Percentiles rank a stretch among this genome's conserved stretches.
These are phyloP conservation scores for Vultur gryphus DNA, from an alignment of 2,797 vertebrate species.

Conservation along the genomic window DNA sequence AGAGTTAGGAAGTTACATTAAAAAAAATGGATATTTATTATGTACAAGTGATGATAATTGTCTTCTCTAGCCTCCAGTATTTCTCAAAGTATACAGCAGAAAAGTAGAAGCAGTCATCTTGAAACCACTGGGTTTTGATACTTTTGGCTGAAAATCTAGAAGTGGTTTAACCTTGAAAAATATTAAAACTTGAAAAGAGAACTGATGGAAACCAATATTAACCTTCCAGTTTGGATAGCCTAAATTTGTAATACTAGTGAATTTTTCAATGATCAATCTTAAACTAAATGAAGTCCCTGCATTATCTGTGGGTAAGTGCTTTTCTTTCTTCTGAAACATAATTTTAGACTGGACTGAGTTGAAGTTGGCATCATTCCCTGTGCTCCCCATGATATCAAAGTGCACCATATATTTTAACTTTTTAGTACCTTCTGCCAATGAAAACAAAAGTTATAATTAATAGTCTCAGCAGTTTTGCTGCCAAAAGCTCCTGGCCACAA, in stretches of 20 bases:
- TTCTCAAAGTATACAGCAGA: neutral
- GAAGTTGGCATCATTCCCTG: slow-evolving; percentile 2
- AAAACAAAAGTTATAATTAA: slow-evolving; percentile 60
- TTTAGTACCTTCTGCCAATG: slow-evolving; percentile 28
- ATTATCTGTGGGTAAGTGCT: slow-evolving; percentile 1
- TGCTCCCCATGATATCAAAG: slow-evolving; percentile 22
- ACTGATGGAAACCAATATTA: slow-evolving; percentile 6
- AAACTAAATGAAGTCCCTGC: neutral
- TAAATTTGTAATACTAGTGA: neutral
- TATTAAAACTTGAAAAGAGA: slow-evolving; percentile 27
- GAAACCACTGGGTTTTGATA: neutral
- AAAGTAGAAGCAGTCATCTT: neutral
- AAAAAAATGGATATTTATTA: neutral
- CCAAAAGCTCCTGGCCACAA: slow-evolving; percentile 6
- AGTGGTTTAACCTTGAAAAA: slow-evolving; percentile 8
- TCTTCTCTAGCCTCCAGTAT: neutral
- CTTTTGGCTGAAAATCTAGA: slow-evolving; percentile 25
- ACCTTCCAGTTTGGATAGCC: neutral
- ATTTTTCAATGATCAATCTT: neutral
- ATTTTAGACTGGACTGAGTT: slow-evolving; percentile 13
- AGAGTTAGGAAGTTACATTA: neutral
- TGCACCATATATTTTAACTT: slow-evolving; percentile 46
- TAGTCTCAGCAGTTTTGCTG: slow-evolving; percentile 32
- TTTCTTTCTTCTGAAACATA: slow-evolving; percentile 25
- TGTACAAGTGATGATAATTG: neutral